Evolutionary conservation across 2,113 vertebrate species (phyloP), one percentile per base, ranked within the genome.

Genomic region (Strix uralensis): DNA sequence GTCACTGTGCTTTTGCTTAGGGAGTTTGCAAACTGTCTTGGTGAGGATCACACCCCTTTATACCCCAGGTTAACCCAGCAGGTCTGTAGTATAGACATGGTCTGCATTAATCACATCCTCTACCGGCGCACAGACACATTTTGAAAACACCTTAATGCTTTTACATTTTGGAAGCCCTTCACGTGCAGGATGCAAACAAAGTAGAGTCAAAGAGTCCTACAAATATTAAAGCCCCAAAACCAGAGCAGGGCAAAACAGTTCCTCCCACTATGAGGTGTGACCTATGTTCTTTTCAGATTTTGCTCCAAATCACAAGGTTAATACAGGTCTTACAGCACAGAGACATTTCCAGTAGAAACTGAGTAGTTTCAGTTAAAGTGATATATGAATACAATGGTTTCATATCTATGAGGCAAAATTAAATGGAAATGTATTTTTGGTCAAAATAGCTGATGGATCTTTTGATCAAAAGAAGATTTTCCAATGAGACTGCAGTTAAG

Each of bases 381-480:
- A 52, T 14, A 7, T 1, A 44, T 7, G 71, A 92, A 88, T 29
- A 52, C 12, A 67, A 38, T 13, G 8, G 8, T 40, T 90, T 72
- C 10, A 5, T 29, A 26, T 30, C 55, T 83, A 3, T 30, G 19
- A 79, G 36, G 65, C 21, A 81, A 86, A 94, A 58, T 30, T 67
- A 55, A 92, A 91, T 62, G 16, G 40, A 49, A 73, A 51, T 29
- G 9, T 13, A 26, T 9, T 86, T 91, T 78, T 32, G 13, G 25
- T 49, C 44, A 61, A 67, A 81, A 63, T 7, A 61, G 38, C 22
- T 74, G 69, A 55, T 18, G 25, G 18, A 23, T 30, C 66, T 67
- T 78, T n/a, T 51, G n/a, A 51, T 61, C 63, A 88, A 71, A 83
- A 85, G 27, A 4, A 66, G 44, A 34, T 63, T 92, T 94, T 78